Percentiles rank a stretch among this genome's conserved stretches.
Conservation (phyloP, 2,888 invertebrate genomes). For the Pherbina coryleti region DNA sequence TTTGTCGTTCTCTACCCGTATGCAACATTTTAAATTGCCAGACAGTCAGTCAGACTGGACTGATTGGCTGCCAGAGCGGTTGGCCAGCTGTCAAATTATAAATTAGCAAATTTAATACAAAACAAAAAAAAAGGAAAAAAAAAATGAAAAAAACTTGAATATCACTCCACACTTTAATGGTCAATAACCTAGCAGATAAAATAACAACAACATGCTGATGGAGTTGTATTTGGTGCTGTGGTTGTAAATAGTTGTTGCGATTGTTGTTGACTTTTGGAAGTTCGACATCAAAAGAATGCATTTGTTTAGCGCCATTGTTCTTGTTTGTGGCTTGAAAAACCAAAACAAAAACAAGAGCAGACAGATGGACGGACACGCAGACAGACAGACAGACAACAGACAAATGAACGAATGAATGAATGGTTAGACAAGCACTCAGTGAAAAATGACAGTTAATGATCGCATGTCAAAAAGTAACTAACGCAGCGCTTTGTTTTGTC, state of each 20-base stretch:
- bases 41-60: background rate
- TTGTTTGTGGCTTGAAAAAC: no score
- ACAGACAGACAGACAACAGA: background rate
- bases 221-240: background rate
- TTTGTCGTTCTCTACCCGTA: background rate
- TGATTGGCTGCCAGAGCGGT: background rate
- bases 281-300: background rate
- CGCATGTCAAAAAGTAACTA: slow-evolving; percentile 23
- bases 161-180: slow-evolving; percentile 19
- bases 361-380: background rate
- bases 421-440: no score
- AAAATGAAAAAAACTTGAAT: no score
- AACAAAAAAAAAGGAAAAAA: background rate
- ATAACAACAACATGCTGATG: background rate
- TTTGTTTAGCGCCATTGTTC: no score
- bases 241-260: background rate
- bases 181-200: slow-evolving; percentile 19
- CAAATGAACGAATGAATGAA: no score
- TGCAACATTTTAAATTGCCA: background rate
- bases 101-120: background rate
- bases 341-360: no score
- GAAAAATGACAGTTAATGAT: slow-evolving; percentile 22
- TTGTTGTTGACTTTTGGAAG: slow-evolving; percentile 1
- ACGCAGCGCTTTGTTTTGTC: background rate
- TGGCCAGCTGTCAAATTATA: slow-evolving; percentile 16